These are phyloP conservation scores for Drosophila borealis DNA, from an alignment of 2,888 invertebrate species.

Conservation along the genomic window DNA sequence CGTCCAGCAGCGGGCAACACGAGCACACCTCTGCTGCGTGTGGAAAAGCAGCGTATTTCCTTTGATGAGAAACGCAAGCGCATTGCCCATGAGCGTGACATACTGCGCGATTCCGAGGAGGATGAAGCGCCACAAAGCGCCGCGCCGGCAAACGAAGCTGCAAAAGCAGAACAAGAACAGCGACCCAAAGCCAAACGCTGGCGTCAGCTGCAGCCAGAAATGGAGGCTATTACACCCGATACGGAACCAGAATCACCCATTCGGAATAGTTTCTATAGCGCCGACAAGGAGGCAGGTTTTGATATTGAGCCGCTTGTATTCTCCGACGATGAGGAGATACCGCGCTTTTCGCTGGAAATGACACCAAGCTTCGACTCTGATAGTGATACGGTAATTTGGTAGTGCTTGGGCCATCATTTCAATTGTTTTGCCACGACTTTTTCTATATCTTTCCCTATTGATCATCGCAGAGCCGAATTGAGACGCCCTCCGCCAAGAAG, in stretches of 20 bases:
- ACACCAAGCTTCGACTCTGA: conserved; percentile 84
- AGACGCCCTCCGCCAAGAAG: conserved; percentile 83
- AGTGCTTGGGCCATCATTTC: conserved; percentile 13
- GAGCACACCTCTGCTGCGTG: conserved; percentile 79
- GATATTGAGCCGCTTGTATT: conserved; percentile 87
- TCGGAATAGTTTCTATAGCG: conserved; percentile 87
- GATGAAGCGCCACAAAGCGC: conserved; percentile 47
- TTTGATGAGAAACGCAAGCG: conserved; percentile 84
- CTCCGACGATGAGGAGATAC: conserved; percentile 87
- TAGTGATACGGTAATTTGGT: conserved; percentile 84
- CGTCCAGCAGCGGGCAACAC: conserved; percentile 68
- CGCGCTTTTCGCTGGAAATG: conserved; percentile 85
- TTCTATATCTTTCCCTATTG: conserved; percentile 17
- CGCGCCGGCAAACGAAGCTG: not conserved
- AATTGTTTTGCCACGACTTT: conserved; percentile 17
- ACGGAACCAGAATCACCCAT: conserved; percentile 80
- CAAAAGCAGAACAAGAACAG: not conserved
- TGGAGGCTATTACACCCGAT: conserved; percentile 65
- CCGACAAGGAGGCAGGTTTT: conserved; percentile 86
- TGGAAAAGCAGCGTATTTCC: conserved; percentile 84
- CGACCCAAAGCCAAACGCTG: conserved; percentile 73
- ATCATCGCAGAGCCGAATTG: conserved; percentile 83
- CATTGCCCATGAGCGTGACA: conserved; percentile 84
- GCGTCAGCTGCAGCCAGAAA: conserved; percentile 75
- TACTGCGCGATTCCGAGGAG: conserved; percentile 84